Evolutionary conservation across 1,140 invertebrate genomes (phyloP), one percentile per base, ranked within the genome.

Genomic region (Cataglyphis hispanica): DNA sequence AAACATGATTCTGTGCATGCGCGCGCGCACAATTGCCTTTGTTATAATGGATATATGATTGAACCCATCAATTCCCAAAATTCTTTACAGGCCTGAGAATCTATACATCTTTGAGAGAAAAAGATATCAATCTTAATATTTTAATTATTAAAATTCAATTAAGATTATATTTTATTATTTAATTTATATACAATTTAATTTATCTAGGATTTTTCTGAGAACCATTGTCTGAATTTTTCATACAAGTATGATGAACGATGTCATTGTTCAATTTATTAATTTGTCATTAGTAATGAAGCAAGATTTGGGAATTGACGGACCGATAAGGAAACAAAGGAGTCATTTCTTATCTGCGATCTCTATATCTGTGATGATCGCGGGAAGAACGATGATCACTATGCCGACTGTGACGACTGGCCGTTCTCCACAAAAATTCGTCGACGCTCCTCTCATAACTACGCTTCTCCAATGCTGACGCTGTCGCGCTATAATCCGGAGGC

Each of bases 391-490:
- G 93, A 56, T 95, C 94, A 66, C 86, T 92, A 53, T 95, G 94
- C 19, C 93, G 91, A 66, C 90, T 89, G 25, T 94, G 94, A 1
- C 94, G 92, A 87, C 92, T 93, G 0, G 94, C 89, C 6, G 98
- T 98, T 91, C 98, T 96, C 96, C 98, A 98, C 63, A 98, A 95
- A 93, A 98, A 98, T 92, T 98, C 98, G 93, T 98, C 98, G 40
- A 99, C 98, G 81, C 98, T 98, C 64, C 98, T 96, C 92, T 99
- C 98, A 94, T 98, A 98, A 40, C 97, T 97, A 40, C 97, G 96
- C 90, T 97, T 97, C 88, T 98, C 97, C 74, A 97, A 94, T 27
- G 96, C 95, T 70, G 96, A 95, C 64, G 96, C 95, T 56, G 95
- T 93, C 5, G 93, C 89, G 34, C 95, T 95, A 85, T 96, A 96